These are phyloP conservation scores for Drosophila bocqueti DNA, from an alignment of 1,140 invertebrate genomes.

Conservation along the genomic window DNA sequence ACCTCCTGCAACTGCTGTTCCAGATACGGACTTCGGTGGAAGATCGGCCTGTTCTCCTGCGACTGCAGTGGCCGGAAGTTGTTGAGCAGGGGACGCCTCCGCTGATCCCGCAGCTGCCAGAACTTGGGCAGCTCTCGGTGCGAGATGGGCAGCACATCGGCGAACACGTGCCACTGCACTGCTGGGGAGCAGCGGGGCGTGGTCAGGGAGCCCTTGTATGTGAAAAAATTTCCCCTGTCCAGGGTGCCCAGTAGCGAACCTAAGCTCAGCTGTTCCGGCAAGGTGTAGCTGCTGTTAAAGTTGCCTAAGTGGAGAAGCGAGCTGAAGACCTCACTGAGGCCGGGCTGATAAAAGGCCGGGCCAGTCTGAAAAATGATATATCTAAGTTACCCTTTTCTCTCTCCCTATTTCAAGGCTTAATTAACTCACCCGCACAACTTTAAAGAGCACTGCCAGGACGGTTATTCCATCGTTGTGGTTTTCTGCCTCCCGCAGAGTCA, in stretches of 20 bases:
- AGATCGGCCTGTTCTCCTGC: constrained; percentile 87
- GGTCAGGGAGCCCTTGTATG: constrained; percentile 95
- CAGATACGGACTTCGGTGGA: constrained; percentile 79
- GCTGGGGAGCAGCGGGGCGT: constrained; percentile 95
- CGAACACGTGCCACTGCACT: constrained; percentile 96
- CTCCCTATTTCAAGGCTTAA: neutral
- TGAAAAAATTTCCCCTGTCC: constrained; percentile 89
- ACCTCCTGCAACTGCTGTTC: constrained; percentile 32
- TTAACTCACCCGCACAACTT: constrained; percentile 87
- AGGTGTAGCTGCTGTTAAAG: constrained; percentile 73
- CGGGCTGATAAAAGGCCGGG: constrained; percentile 45
- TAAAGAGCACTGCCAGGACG: constrained; percentile 93
- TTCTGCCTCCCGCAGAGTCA: constrained; percentile 87
- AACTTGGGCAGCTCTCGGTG: constrained; percentile 86
- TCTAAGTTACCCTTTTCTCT: neutral
- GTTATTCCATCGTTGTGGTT: constrained; percentile 90
- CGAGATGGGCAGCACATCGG: constrained; percentile 87
- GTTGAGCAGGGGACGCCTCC: constrained; percentile 85
- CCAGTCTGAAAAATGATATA: constrained; percentile 12
- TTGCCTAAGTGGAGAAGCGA: constrained; percentile 54
- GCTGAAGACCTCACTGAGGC: constrained; percentile 60
- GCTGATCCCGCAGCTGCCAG: constrained; percentile 86
- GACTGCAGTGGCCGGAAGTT: constrained; percentile 87
- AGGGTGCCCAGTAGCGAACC: constrained; percentile 71
- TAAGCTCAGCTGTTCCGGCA: constrained; percentile 51